These are phyloP conservation scores for Drosophila neotestacea DNA, from an alignment of 2,888 invertebrate genomes.

Conservation along the genomic window DNA sequence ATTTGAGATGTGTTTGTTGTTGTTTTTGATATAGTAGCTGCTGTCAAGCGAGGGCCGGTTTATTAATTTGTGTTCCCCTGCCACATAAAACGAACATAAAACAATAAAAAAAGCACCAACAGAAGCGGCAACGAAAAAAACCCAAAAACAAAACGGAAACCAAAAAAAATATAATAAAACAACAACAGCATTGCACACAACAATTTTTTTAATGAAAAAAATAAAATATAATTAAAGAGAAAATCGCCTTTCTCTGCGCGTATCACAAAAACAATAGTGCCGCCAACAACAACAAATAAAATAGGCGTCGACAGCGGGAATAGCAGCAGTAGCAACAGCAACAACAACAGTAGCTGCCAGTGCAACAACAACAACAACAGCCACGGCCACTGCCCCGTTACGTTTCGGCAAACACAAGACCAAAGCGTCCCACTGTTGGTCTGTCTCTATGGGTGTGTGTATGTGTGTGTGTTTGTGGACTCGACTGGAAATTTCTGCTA, in stretches of 20 bases:
- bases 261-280: conserved; percentile 77
- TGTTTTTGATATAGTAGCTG: conserved; percentile 38
- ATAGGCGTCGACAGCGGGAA: conserved; percentile 61
- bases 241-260: conserved; percentile 75
- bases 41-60: conserved; percentile 68
- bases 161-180: conserved; percentile 37
- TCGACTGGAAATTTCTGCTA: conserved; percentile 75
- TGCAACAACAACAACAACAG: conserved; percentile 43
- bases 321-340: conserved; percentile 33
- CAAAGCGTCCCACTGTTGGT: conserved; percentile 51
- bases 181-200: conserved; percentile 61
- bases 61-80: conserved; percentile 70
- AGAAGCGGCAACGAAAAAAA: conserved; percentile 29
- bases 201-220: conserved; percentile 67
- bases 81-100: conserved; percentile 29
- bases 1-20: conserved; percentile 33
- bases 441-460: conserved; percentile 27
- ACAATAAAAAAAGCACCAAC: conserved; percentile 36
- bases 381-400: conserved; percentile 79
- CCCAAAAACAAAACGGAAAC: conserved; percentile 69
- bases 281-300: conserved; percentile 52
- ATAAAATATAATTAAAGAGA: conserved; percentile 79
- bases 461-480: conserved; percentile 53
- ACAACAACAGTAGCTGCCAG: conserved; percentile 19
- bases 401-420: conserved; percentile 74